Evolutionary conservation across 2,797 vertebrate genomes (phyloP).

Genomic region (Smutsia temminckii): DNA sequence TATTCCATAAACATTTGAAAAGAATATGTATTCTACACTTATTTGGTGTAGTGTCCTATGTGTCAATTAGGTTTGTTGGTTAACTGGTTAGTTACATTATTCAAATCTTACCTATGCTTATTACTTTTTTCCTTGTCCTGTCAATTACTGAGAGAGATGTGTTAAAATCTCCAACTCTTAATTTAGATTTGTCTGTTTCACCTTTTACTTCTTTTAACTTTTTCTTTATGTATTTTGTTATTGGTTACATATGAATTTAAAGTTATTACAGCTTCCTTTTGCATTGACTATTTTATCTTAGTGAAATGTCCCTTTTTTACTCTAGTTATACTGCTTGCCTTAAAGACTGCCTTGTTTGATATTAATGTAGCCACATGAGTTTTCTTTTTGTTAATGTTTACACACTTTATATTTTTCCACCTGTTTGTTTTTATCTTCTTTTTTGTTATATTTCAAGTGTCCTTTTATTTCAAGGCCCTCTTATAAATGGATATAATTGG

Average conservation of each 20-base stretch:
- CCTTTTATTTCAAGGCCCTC: not conserved
- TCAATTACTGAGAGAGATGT: not conserved
- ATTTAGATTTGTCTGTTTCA: not conserved
- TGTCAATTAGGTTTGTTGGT: not conserved
- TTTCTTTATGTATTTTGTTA: not conserved
- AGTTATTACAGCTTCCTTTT: not conserved
- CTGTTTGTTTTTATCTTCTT: constrained; percentile 26
- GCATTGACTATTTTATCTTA: not conserved
- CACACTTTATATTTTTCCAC: not conserved
- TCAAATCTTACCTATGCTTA: not conserved
- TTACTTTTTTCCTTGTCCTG: not conserved
- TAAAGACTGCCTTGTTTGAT: not conserved
- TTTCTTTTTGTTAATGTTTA: not conserved
- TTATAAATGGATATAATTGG: not conserved
- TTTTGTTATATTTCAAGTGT: not conserved
- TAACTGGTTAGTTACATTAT: not conserved
- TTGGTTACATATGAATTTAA: constrained; percentile 4
- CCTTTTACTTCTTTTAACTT: not conserved
- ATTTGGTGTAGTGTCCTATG: not conserved
- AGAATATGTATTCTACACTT: not conserved
- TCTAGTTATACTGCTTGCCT: not conserved
- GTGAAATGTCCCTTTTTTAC: not conserved
- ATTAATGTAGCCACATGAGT: not conserved
- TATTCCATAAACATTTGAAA: not conserved
- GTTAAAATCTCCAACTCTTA: not conserved